Evolutionary conservation across 2,113 vertebrate species (phyloP), one percentile per base, ranked within the genome.

Genomic region (Ploceus nigricollis): DNA sequence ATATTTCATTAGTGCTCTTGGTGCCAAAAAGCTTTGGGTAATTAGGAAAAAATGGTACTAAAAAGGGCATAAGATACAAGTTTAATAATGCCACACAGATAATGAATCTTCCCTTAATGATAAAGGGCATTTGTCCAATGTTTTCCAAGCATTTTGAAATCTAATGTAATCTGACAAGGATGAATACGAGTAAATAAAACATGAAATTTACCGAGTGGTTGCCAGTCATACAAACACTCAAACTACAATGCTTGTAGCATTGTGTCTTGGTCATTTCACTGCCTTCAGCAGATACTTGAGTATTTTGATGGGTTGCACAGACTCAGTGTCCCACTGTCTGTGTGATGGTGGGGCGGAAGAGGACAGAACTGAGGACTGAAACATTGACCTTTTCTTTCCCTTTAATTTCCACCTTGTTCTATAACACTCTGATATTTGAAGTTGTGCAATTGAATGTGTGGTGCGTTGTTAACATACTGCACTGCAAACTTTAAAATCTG

Each of bases 51-150:
- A 81, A 35, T 80, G 54, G 63, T 93, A 64, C 45, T 68, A 65
- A 28, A 90, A 85, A 83, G 51, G 21, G 24, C 71, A 13, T 39
- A 71, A 92, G 85, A 93, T 61, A 27, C 9, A 82, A 94, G 25
- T 93, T 87, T 78, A 95, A 95, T 93, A 96, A 78, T 79, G n/a
- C 24, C 90, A 78, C 47, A 16, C 40, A 69, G 73, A 64, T 60
- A 84, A 77, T 87, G 87, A 91, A 86, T 88, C 54, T 82, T 88
- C 47, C 50, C 57, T 70, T 86, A 93, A 93, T 83, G 9, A 47
- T 82, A 76, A 40, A 95, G 50, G 79, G 84, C 91, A 89, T 64
- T 95, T 95, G 65, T 83, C 61, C 39, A 83, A 64, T 17, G 64
- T 87, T 82, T 81, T 84, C 65, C 50, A 83, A 94, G 40, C 5